Base-by-base conservation (phyloP, 2,797 vertebrate genomes). In the Botia almorhae region DNA sequence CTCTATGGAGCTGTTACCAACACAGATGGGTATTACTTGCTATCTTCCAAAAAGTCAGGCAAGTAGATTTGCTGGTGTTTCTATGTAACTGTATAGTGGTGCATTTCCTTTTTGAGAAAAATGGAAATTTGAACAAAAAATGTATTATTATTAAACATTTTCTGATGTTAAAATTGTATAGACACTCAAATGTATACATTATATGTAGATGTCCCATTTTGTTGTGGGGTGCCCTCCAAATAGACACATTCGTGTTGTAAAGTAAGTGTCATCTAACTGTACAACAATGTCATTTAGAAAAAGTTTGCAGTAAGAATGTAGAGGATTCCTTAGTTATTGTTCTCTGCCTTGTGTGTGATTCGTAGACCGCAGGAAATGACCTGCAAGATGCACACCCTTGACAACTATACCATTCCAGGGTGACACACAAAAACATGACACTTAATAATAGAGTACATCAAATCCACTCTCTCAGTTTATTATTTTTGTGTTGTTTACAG, bases 211-310 rank as follows among this genome's bases (percentile, higher is more conserved):
- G 68, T 69, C 80, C 29, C 60, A 82, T 68, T 72, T 84, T 53
- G 23, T 67, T 14, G 74, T 83, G 56, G 80, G 80, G 60, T 79
- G 80, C 29, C 71, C 80, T 68, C 72, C 60, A 67, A 79, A 78
- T 19, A 81, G 76, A 79, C 83, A 84, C 64, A 78, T 84, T 46
- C 74, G 48, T 60, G 26, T 78, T 26, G 26, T 60, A 64, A 78
- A 76, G 75, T 81, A 70, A 71, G 67, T 39, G 13, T 19, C 43
- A 48, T 50, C 23, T 56, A 16, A 68, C 46, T 69, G 23, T 77
- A 13, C 39, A 69, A 39, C 26, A 63, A 36, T 23, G 14, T 48
- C 0, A 12, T 55, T 70, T 50, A 21, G 2, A 60, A 53, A 46
- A 16, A 7, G 33, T 58, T 33, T 60, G 17, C 6, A 13, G 29